These are phyloP conservation scores for Toxostoma redivivum DNA, from an alignment of 2,113 vertebrate genomes.

Conservation along the genomic window DNA sequence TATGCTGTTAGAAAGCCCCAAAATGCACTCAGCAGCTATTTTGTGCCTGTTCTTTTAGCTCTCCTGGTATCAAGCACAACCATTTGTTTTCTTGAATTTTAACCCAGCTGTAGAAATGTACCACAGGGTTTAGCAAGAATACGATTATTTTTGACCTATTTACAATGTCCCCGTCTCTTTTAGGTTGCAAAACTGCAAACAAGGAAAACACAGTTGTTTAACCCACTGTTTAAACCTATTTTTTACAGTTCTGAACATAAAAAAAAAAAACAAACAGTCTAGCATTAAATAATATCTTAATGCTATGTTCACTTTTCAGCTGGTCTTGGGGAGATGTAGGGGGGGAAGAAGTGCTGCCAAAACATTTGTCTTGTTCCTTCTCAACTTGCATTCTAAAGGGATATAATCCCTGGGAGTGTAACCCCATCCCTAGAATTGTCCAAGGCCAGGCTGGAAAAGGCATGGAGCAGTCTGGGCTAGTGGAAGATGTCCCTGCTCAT, in stretches of 20 bases:
- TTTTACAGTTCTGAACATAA: not conserved
- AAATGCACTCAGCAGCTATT: not conserved
- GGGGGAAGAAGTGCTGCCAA: not conserved
- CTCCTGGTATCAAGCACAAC: not conserved
- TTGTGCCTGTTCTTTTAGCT: not conserved
- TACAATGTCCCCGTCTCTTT: not conserved
- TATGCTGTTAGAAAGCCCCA: not conserved
- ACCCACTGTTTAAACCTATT: not conserved
- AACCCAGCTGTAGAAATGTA: not conserved
- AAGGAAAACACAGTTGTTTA: not conserved
- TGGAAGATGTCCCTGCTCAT: not conserved
- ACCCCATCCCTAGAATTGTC: not conserved
- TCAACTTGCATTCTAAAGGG: not conserved
- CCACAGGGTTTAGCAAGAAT: not conserved
- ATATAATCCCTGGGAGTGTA: not conserved
- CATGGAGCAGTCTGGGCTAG: rapidly evolving
- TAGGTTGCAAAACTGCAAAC: not conserved
- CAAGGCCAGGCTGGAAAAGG: rapidly evolving
- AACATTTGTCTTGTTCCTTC: not conserved
- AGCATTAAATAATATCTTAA: not conserved
- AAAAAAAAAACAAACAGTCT: not conserved
- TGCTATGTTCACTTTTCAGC: not conserved
- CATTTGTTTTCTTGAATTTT: not conserved
- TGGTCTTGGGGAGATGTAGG: not conserved
- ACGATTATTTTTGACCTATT: not conserved